Evolutionary conservation across 2,888 invertebrate species (phyloP), one percentile per base, ranked within the genome.

Genomic region (Temnothorax rugatulus): DNA sequence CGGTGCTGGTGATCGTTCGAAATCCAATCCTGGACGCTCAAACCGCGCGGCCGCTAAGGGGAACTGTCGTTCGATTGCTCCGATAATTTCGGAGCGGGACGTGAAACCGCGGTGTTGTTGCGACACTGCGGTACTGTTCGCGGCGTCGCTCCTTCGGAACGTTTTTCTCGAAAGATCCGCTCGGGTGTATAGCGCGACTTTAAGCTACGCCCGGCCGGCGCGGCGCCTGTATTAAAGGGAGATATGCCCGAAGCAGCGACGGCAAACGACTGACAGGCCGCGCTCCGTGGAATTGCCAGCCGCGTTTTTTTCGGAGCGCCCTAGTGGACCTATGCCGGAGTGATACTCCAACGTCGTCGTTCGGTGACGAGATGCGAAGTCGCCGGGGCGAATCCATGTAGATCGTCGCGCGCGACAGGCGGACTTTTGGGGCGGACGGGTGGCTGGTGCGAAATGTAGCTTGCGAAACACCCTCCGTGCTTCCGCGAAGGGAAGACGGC

Each of bases 151-250:
- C 13, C 21, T 1, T 13, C 47, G 0, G 21, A 38, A 59, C 44
- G 61, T 77, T 29, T 47, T 38, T 29, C 59, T 2, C n/a, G 47
- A 47, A 68, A 54, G 34, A 13, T 50, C 25, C 38, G 66, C 44
- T 25, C 74, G 47, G 54, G 54, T 8, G 38, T 13, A 38, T 13
- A 38, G 68, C 47, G 76, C 59, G 44, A 83, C 90, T 91, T 91
- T 91, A 91, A 91, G 89, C 73, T 81, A 61, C 79, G 79, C 79
- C 73, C 59, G 79, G 86, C 92, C 92, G 92, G 91, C 92, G 68
- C 92, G 92, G 93, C 91, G 92, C 92, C 91, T 92, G 90, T 89
- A 87, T 93, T 93, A 93, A 93, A 93, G 93, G 91, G 93, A 93
- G 79, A 93, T 93, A 90, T 92, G 90, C 85, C 89, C 86, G 81